phyloP scores from a whole-genome alignment of 2,113 vertebrate genomes.

The Pan paniscus region DNA sequence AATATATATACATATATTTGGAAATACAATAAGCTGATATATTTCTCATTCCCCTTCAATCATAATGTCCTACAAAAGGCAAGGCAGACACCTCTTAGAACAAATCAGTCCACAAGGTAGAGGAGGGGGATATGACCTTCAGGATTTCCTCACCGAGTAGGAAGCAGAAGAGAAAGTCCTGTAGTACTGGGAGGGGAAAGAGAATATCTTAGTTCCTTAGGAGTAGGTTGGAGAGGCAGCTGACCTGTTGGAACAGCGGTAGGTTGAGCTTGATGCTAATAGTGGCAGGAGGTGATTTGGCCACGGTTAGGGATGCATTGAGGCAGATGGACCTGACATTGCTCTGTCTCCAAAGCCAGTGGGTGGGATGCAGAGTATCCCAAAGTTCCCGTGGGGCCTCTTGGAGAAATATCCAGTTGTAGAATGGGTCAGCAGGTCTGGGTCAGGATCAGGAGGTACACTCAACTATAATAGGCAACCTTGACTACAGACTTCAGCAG shows the following conservation, averaged over 20 bases:
- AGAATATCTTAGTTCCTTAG: neutral
- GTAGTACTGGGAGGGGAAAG: neutral
- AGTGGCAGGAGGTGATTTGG: neutral
- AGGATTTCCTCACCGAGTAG: neutral
- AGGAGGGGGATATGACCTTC: neutral
- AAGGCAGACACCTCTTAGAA: neutral
- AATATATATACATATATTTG: neutral
- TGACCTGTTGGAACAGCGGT: neutral
- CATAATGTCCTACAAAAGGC: neutral
- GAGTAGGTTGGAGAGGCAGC: neutral
- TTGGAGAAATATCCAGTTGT: neutral
- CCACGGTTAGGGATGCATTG: neutral
- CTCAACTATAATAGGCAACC: neutral
- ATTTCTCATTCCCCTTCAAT: neutral
- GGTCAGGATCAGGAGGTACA: neutral
- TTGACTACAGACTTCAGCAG: neutral
- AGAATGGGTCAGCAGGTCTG: neutral
- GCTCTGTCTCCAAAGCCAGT: neutral
- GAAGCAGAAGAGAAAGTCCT: neutral
- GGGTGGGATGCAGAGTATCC: neutral
- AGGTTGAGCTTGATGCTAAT: neutral
- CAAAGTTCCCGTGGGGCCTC: neutral
- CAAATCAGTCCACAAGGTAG: neutral
- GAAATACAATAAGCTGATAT: neutral
- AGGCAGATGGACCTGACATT: neutral